phyloP scores from a whole-genome alignment of 2,113 vertebrate species.

The Eublepharis macularius region DNA sequence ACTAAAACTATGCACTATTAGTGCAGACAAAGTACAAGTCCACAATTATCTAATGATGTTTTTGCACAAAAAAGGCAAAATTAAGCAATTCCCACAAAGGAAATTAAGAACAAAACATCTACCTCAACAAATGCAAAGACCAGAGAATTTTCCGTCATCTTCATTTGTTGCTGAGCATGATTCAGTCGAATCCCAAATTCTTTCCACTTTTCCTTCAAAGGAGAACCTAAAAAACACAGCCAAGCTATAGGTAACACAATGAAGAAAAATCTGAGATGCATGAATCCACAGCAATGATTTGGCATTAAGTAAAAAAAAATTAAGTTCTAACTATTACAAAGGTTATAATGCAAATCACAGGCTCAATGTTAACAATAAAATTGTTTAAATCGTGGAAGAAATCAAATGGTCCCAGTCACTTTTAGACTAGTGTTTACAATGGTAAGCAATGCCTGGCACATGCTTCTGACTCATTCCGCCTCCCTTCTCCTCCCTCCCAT shows the following conservation, averaged over 20 bases:
- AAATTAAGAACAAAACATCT: slow-evolving; percentile 47
- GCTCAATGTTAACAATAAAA: background rate
- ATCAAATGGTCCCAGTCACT: background rate
- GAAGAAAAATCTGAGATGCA: background rate
- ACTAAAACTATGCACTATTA: background rate
- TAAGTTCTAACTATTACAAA: background rate
- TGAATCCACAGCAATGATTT: background rate
- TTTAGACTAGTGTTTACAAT: background rate
- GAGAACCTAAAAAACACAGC: slow-evolving; percentile 72
- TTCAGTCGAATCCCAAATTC: slow-evolving; percentile 85
- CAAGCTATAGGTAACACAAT: background rate
- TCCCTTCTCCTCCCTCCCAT: too few relatives aligned
- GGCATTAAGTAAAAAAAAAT: background rate
- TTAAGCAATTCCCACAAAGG: background rate
- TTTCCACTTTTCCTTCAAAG: slow-evolving; percentile 92
- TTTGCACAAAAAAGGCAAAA: background rate
- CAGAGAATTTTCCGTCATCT: slow-evolving; percentile 88
- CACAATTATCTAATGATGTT: background rate
- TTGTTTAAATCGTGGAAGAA: background rate
- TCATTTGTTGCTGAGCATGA: slow-evolving; percentile 94
- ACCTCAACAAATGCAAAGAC: slow-evolving; percentile 98
- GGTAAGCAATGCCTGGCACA: too few relatives aligned
- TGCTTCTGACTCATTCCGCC: too few relatives aligned
- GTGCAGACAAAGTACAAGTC: background rate
- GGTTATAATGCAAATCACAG: background rate